Evolutionary conservation across 2,888 invertebrate genomes (phyloP).

Genomic region (Cheilosia variabilis): DNA sequence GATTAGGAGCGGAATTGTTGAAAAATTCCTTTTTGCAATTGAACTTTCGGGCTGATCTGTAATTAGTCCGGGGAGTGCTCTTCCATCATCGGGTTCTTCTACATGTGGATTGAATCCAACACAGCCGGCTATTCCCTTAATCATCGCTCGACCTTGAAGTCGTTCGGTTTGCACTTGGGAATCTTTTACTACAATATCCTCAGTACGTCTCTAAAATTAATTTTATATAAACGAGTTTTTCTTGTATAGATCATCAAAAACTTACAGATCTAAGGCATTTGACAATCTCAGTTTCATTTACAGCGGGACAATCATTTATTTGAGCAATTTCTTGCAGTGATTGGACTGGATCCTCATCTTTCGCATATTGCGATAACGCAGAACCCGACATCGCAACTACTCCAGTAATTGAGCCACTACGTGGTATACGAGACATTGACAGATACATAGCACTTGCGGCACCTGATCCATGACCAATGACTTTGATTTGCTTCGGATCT

Average conservation of each 20-base stretch:
- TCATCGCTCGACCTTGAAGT: slow-evolving; percentile 86
- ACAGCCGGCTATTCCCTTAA: slow-evolving; percentile 87
- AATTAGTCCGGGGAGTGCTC: slow-evolving; percentile 88
- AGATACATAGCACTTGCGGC: slow-evolving; percentile 90
- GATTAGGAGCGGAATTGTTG: slow-evolving; percentile 88
- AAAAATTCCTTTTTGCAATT: slow-evolving; percentile 85
- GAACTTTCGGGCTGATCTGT: slow-evolving; percentile 87
- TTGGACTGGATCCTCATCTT: slow-evolving; percentile 86
- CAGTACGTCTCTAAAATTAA: slow-evolving; percentile 79
- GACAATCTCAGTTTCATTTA: slow-evolving; percentile 86
- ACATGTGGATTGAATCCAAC: slow-evolving; percentile 88
- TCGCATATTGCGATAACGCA: slow-evolving; percentile 88
- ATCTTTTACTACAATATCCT: slow-evolving; percentile 84
- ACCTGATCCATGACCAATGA: slow-evolving; percentile 91
- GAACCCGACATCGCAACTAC: slow-evolving; percentile 91
- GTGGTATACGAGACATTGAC: slow-evolving; percentile 87
- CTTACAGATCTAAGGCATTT: slow-evolving; percentile 87
- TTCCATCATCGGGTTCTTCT: slow-evolving; percentile 87
- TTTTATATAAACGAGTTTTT: slow-evolving; percentile 1
- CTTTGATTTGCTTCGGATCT: slow-evolving; percentile 88
- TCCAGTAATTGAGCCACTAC: slow-evolving; percentile 85
- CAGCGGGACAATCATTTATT: slow-evolving; percentile 87
- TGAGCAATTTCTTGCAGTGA: slow-evolving; percentile 87
- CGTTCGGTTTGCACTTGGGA: slow-evolving; percentile 85
- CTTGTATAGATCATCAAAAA: slow-evolving; percentile 1